These are phyloP conservation scores for Tretioscincus oriximinensis DNA, from an alignment of 2,113 vertebrate species.

Conservation along the genomic window DNA sequence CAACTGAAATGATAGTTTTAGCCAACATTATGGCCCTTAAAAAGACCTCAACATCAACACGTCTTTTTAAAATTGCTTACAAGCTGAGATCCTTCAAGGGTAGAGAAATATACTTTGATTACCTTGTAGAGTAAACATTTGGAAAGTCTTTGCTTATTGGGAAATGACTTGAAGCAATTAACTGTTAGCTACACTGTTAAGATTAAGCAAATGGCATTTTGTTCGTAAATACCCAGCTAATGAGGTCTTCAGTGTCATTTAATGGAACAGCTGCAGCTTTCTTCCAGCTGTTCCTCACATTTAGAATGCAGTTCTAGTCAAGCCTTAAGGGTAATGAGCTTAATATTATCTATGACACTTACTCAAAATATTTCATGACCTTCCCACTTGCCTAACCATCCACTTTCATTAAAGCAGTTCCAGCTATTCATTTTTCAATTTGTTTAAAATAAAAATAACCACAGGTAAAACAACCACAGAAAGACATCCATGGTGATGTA, in stretches of 20 bases:
- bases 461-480: too few relatives aligned
- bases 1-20: neutral
- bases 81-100: neutral
- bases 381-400: too few relatives aligned
- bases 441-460: too few relatives aligned
- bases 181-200: neutral
- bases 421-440: too few relatives aligned
- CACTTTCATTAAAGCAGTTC: too few relatives aligned
- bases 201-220: slow-evolving; percentile 3
- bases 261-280: slow-evolving; percentile 1
- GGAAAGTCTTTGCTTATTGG: neutral
- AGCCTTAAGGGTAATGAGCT: neutral
- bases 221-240: slow-evolving; percentile 14
- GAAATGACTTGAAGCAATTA: slow-evolving; percentile 5
- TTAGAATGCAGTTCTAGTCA: neutral
- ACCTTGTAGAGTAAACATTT: slow-evolving; percentile 15
- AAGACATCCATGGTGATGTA: neutral
- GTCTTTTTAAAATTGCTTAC: neutral
- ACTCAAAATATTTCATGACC: neutral
- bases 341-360: neutral
- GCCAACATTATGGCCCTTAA: neutral
- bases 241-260: slow-evolving; percentile 14
- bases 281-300: slow-evolving; percentile 15
- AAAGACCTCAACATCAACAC: neutral
- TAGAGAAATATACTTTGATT: neutral